Evolutionary conservation across 2,113 vertebrate species (phyloP), one percentile per base, ranked within the genome.

Genomic region (Malaclemys terrapin): DNA sequence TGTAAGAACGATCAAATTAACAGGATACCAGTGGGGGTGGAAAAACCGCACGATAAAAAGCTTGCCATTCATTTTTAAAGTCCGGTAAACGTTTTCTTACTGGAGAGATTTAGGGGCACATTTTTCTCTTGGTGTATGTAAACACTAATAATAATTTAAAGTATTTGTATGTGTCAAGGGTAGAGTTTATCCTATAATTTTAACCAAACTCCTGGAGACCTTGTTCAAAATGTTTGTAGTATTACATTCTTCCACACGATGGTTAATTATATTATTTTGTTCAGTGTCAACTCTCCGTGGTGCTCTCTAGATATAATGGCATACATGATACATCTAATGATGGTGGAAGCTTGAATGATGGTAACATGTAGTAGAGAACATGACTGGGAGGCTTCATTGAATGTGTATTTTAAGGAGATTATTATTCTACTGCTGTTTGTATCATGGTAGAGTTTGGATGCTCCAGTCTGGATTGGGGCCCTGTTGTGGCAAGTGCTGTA

Each of bases 401-500:
- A 72, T 69, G 17, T 38, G n/a, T 19, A 19, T 38, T 52, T 27
- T 50, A 4, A 0, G 0, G 0, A 83, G 31, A 0, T 0, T 14
- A 42, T 54, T 3, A 27, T 2, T 16, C 0, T 50, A 29, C 29
- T 76, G 11, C 11, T 0, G 1, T 0, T 19, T 72, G 52, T 0
- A 25, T 78, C 0, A 31, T 12, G 89, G 79, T 10, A 82, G 76
- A 69, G 84, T 90, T 89, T 2, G 1, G 0, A 8, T 65, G 69
- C 50, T 20, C 35, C 76, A 16, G 31, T 50, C 12, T 1, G 80
- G 22, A 0, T 78, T 0, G 0, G 4, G 38, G 1, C 31, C 82
- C 35, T 65, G 9, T 78, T 0, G 1, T 4, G 42, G 88, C 8
- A 31, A 3, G 84, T 0, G 0, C 0, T 1, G 84, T 0, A 1